Base-by-base conservation (phyloP, 1,140 invertebrate species). In the Caenorhabditis remanei region DNA sequence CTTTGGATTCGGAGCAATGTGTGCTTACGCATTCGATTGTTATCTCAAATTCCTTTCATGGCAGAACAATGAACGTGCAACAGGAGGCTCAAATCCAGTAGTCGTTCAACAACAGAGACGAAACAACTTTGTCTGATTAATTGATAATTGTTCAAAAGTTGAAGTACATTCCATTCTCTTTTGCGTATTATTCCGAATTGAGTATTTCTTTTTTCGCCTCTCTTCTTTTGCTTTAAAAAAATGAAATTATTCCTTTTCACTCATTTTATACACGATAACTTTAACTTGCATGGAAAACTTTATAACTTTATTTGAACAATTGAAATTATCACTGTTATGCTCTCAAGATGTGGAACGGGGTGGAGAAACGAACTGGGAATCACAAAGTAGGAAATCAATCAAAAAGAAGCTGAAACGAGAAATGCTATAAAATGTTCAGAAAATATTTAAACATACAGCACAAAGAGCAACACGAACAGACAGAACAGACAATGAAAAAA, bases 41-140 rank as follows among this genome's bases (percentile, higher is more conserved):
- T 93, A 91, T 61, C 86, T 92, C 13, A 93, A 92, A 53, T 93
- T 93, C 67, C 84, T 92, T 13, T 85, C 89, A 0, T 92, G 92
- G 92, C 89, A 88, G 53, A 85, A 88, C 53, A 90, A 90, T 83
- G 90, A 90, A 53, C 86, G 53, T 85, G 82, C 82, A 58, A 79
- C 71, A 14, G 71, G 71, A 13, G 71, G 71, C 7, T 79, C 71
- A 14, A 79, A 79, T 79, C 71, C 71, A 32, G 46, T 79, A 6
- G 71, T 79, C 13, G n/a, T 79, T 32, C 71, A 79, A 79, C 71
- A 79, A 9, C 46, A 79, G 24, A 79, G 71, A 24, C 71, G 71
- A 11, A 79, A 79, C 46, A 50, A 79, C 14, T 79, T 53, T 50
- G 71, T 79, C 24, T 79, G 21, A 79, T 24, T 50, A 6, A 5